Conservation (phyloP, 2,113 vertebrate species). For the Mastomys natalensis region DNA sequence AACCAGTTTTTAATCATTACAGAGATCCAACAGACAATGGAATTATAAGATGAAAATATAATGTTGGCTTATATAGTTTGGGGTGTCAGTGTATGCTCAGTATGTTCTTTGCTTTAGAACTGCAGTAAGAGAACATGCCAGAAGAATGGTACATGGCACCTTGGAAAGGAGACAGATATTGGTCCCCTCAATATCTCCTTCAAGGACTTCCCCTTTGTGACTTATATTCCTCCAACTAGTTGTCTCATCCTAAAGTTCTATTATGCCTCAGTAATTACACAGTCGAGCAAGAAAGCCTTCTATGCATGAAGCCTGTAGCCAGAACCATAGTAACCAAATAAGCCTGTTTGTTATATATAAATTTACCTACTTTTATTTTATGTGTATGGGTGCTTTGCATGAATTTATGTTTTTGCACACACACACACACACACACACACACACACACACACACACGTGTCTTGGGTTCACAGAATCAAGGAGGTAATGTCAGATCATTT, state of each 20-base stretch:
- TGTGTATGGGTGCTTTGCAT: background rate
- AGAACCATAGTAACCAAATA: background rate
- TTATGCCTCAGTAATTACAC: too few species aligned
- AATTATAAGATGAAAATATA: background rate
- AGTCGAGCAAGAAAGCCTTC: background rate
- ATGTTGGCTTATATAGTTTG: background rate
- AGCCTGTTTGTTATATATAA: background rate
- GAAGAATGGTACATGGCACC: too few species aligned
- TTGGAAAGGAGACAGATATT: background rate
- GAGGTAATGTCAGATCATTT: background rate
- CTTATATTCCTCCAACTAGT: background rate
- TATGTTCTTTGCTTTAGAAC: background rate
- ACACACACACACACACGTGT: too few species aligned
- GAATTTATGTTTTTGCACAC: background rate
- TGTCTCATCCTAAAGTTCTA: background rate
- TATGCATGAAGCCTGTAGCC: fast-evolving
- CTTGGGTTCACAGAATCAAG: background rate
- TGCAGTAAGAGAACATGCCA: background rate
- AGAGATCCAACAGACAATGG: background rate
- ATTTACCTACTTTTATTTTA: background rate
- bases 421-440: too few species aligned
- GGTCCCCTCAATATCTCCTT: background rate
- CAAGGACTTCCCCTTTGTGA: background rate
- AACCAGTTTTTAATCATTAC: background rate
- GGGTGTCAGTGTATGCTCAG: background rate